Evolutionary conservation across 1,140 invertebrate species (phyloP), one percentile per base, ranked within the genome.

Genomic region (Aporrectodea caliginosa): DNA sequence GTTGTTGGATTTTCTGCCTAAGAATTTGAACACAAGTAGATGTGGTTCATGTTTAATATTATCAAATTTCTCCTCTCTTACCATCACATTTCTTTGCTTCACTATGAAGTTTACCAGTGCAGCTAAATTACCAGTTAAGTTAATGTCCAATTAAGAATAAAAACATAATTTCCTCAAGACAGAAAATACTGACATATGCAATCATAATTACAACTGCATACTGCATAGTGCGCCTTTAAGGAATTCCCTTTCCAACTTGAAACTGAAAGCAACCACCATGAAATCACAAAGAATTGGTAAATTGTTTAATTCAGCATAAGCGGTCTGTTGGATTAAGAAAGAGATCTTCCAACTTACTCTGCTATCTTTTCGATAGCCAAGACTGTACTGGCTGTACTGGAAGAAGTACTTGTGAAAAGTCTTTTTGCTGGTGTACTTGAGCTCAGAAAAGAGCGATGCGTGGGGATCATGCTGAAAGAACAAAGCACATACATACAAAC

Each of bases 301-400:
- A n/a, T n/a, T n/a, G n/a, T n/a, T n/a, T n/a, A n/a, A n/a, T n/a
- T n/a, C n/a, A n/a, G n/a, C n/a, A n/a, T n/a, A n/a, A n/a, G n/a
- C n/a, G n/a, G n/a, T n/a, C n/a, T n/a, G n/a, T n/a, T n/a, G n/a
- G n/a, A n/a, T n/a, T n/a, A n/a, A n/a, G n/a, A n/a, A n/a, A n/a
- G n/a, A n/a, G n/a, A n/a, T n/a, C n/a, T n/a, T n/a, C n/a, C 22
- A 16, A 6, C 1, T 73, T 72, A 92, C 92, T 84, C 91, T 91
- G 87, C 92, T 91, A 86, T 94, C 93, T 85, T 95, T 95, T 83
- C 92, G 94, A 81, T 92, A 93, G 81, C 90, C 92, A 22, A 97
- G 89, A 84, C 92, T 93, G 0, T 91, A 91, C 83, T 93, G 92
- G 71, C 90, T 92, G 82, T 96, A 92, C 86, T 95, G 93, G 84